Evolutionary conservation across 2,113 vertebrate genomes (phyloP).

Genomic region (Phoxinus phoxinus): DNA sequence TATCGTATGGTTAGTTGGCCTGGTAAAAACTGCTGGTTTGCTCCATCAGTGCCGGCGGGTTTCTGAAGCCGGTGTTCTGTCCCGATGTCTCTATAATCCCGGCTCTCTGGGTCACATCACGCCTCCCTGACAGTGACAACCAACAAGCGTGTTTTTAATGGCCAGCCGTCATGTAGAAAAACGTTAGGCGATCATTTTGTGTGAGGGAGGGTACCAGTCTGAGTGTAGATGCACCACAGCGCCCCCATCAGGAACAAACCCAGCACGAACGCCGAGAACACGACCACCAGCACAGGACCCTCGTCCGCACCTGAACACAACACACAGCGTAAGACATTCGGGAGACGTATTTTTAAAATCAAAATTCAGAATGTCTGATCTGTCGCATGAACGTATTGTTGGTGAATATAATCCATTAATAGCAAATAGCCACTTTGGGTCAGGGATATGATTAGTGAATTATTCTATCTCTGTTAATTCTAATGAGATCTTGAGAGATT

Average conservation of each 20-base stretch:
- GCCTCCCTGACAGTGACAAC: constrained; percentile 60
- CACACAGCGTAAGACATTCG: no score
- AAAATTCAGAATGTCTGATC: no score
- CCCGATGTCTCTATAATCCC: constrained; percentile 38
- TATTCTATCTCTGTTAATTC: no score
- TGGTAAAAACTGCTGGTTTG: constrained; percentile 61
- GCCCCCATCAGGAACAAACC: constrained; percentile 75
- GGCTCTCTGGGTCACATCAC: constrained; percentile 21
- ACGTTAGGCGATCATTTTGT: background rate
- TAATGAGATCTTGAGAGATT: no score
- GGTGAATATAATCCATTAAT: no score
- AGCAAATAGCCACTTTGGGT: no score
- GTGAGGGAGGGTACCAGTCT: constrained; percentile 71
- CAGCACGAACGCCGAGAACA: constrained; percentile 77
- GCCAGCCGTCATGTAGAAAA: background rate
- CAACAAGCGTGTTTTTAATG: background rate
- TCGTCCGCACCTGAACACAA: constrained; percentile 64
- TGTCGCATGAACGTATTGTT: no score
- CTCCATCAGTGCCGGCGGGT: constrained; percentile 42
- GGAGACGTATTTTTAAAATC: no score
- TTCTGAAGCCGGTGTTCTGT: constrained; percentile 47
- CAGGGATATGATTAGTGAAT: no score
- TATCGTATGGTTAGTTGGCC: background rate
- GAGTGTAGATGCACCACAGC: constrained; percentile 78
- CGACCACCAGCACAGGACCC: constrained; percentile 68